Evolutionary conservation across 2,888 invertebrate genomes (phyloP), one percentile per base, ranked within the genome.

Genomic region (Drosophila histrio): DNA sequence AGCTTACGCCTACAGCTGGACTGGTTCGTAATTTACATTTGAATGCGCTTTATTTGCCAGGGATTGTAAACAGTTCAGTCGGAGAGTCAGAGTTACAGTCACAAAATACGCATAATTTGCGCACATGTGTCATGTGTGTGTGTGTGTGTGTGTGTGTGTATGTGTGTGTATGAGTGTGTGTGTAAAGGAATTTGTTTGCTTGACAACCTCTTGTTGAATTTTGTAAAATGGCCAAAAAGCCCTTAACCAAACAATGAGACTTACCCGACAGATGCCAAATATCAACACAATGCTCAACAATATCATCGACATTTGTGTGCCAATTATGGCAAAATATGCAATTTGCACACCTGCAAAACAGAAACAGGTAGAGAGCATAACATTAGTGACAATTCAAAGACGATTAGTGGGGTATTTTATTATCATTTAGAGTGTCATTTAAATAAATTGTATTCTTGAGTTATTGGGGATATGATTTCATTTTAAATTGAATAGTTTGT

Each of bases 271-370:
- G 90, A 96, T 95, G 74, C 95, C 95, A 91, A 95, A 94, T 86
- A 95, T 93, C 62, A 96, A 92, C 82, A 95, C 93, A 91, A 95
- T 93, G 90, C 95, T 95, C 59, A 96, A 92, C 62, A 95, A 92
- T 73, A 95, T 94, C 95, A 95, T 95, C 87, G 95, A 95, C 92
- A 95, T 94, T 92, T 96, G 95, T 46, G 95, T 95, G 89, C 95
- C 95, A 91, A 96, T 95, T 84, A 96, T 95, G 84, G 95, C 95
- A 84, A 95, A 93, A 92, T 96, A 95, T 77, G 96, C 95, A 92
- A 96, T 95, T 93, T 96, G 96, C 88, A 96, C 96, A 92, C 96
- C 96, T 96, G 94, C 46, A 94, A 94, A 44, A 67, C 11, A 62
- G 34, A 24, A 34, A 50, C 92, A 92, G 92, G 15, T 22, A 44